Conservation (phyloP, 2,113 vertebrate genomes). For the Centropus bengalensis region DNA sequence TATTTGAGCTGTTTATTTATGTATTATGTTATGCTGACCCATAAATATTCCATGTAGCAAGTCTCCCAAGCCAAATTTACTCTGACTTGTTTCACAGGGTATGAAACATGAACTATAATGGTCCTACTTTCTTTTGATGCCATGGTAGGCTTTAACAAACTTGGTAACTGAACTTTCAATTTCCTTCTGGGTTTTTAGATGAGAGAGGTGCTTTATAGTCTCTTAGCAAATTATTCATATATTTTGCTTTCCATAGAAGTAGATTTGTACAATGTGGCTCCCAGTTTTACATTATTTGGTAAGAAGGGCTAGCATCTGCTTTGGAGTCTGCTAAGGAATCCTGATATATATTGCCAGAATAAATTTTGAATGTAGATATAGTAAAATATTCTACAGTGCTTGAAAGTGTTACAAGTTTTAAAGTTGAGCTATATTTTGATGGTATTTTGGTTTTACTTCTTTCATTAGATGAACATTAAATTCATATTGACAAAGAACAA, state of each 20-base stretch:
- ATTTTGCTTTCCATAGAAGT: neutral
- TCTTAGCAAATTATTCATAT: neutral
- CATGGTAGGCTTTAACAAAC: neutral
- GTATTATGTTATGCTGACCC: neutral
- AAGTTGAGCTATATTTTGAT: slow-evolving; percentile 6
- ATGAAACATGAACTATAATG: neutral
- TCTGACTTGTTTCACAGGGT: neutral
- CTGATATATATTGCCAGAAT: slow-evolving; percentile 5
- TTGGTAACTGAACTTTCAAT: neutral
- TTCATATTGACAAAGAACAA: neutral
- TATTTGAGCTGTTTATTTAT: neutral
- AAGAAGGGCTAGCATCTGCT: neutral
- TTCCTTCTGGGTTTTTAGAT: neutral
- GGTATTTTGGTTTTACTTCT: neutral
- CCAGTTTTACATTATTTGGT: neutral
- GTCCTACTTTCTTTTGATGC: neutral
- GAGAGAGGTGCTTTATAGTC: neutral
- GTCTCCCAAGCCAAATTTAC: neutral
- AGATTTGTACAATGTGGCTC: neutral
- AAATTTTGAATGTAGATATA: slow-evolving; percentile 37
- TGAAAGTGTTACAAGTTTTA: neutral
- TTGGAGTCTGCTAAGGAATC: neutral
- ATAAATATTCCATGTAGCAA: neutral
- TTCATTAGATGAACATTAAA: neutral
- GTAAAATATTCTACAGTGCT: neutral